Evolutionary conservation across 2,797 vertebrate species (phyloP).

Genomic region (Halcyon chelicuti): DNA sequence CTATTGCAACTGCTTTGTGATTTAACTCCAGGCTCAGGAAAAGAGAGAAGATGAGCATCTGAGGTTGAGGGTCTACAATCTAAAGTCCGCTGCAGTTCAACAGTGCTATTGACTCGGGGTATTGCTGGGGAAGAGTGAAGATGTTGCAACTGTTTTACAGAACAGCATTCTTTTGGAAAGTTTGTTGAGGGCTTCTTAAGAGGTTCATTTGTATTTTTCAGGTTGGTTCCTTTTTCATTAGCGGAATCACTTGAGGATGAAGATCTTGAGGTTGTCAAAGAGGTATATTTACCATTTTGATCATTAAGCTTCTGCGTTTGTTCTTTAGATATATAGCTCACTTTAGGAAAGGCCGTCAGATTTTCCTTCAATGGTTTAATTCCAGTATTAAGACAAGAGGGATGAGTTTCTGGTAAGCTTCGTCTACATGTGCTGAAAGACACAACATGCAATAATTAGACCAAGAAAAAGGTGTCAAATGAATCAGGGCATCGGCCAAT

Average conservation of each 20-base stretch:
- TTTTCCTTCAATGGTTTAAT: constrained; percentile 68
- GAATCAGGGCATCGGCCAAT: neutral
- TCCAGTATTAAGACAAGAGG: constrained; percentile 73
- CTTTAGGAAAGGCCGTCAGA: constrained; percentile 61
- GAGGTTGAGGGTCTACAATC: constrained; percentile 74
- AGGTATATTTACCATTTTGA: constrained; percentile 49
- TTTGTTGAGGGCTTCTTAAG: constrained; percentile 47
- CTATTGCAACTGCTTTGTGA: constrained; percentile 9
- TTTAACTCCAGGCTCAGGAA: constrained; percentile 56
- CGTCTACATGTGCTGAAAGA: constrained; percentile 77
- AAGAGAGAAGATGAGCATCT: constrained; percentile 46
- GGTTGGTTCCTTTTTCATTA: constrained; percentile 29
- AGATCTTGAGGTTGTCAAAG: constrained; percentile 37
- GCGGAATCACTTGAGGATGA: constrained; percentile 1
- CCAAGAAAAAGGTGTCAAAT: neutral
- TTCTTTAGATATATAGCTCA: constrained; percentile 55
- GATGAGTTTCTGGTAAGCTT: constrained; percentile 74
- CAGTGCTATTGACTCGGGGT: constrained; percentile 9
- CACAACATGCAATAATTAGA: neutral
- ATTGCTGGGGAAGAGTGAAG: constrained; percentile 41
- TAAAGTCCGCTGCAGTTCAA: constrained; percentile 70
- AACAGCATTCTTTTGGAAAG: constrained; percentile 61
- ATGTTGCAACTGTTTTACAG: constrained; percentile 34
- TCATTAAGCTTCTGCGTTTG: constrained; percentile 56
- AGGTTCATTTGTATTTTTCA: constrained; percentile 62